Percentiles rank a stretch among this genome's conserved stretches.
phyloP scores from a whole-genome alignment of 1,140 invertebrate genomes.

The Diorhabda elongata region DNA sequence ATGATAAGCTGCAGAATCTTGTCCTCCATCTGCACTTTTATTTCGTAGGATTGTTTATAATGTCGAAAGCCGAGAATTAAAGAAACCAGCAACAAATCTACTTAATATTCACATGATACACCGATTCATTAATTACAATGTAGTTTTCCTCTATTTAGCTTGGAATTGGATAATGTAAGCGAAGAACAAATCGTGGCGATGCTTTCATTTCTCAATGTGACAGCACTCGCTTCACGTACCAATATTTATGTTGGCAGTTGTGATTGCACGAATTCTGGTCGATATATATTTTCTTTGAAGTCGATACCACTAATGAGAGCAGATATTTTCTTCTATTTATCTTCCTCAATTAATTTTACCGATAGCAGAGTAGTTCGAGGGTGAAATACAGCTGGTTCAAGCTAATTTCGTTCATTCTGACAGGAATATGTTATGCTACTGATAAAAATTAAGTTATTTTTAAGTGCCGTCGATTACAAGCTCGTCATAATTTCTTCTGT shows the following conservation, averaged over 20 bases:
- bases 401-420: slow-evolving; percentile 23
- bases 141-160: neutral
- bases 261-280: slow-evolving; percentile 30
- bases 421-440: slow-evolving; percentile 8
- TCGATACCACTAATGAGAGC: slow-evolving; percentile 30
- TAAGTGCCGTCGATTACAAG: slow-evolving; percentile 14
- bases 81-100: too few relatives aligned
- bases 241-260: slow-evolving; percentile 26
- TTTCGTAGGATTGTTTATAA: too few relatives aligned
- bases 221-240: slow-evolving; percentile 23
- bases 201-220: slow-evolving; percentile 27
- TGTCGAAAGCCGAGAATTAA: too few relatives aligned
- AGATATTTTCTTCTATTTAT: slow-evolving; percentile 26
- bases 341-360: slow-evolving; percentile 29
- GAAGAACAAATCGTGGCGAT: slow-evolving; percentile 23
- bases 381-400: slow-evolving; percentile 20
- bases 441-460: slow-evolving; percentile 21
- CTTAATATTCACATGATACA: too few relatives aligned
- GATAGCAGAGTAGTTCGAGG: slow-evolving; percentile 25
- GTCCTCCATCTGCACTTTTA: too few relatives aligned
- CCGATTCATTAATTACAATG: neutral
- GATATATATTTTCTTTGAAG: slow-evolving; percentile 25
- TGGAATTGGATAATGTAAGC: neutral
- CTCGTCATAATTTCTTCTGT: slow-evolving; percentile 11
- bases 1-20: too few relatives aligned